Conservation (phyloP, 92 coral and sea anemone species). For the Zoanthus solanderi region DNA sequence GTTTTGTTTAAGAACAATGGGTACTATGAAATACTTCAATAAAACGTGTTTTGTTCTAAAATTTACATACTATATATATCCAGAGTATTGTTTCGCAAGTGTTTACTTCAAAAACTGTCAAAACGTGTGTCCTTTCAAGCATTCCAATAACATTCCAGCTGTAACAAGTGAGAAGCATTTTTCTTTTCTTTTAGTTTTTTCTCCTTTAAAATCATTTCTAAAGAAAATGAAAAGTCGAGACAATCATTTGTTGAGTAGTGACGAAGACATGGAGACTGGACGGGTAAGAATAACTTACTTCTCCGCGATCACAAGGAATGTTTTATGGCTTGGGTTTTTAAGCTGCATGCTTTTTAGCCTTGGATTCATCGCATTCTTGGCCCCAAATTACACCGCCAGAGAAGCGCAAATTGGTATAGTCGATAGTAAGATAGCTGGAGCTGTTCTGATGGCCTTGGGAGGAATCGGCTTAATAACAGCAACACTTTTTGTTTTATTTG, state of each 20-base stretch:
- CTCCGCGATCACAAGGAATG: slow-evolving; percentile 43
- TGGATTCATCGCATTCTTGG: slow-evolving; percentile 36
- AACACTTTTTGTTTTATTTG: slow-evolving; percentile 39
- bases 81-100: too few relatives aligned
- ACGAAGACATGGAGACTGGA: slow-evolving; percentile 15
- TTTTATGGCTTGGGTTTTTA: slow-evolving; percentile 32
- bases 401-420: neutral
- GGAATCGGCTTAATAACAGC: slow-evolving; percentile 21
- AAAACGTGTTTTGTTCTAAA: too few relatives aligned
- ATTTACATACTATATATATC: too few relatives aligned
- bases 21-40: too few relatives aligned
- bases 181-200: too few relatives aligned
- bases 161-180: neutral
- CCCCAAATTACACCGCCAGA: slow-evolving; percentile 20
- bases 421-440: slow-evolving; percentile 28
- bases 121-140: too few relatives aligned
- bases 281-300: slow-evolving; percentile 33
- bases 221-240: slow-evolving; percentile 4
- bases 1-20: too few relatives aligned
- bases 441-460: slow-evolving; percentile 30
- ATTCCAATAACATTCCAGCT: neutral
- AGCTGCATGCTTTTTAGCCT: slow-evolving; percentile 36
- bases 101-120: too few relatives aligned
- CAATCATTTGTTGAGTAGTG: neutral
- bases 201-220: too few relatives aligned